phyloP scores from a whole-genome alignment of 2,113 vertebrate genomes.

The Leptodactylus fuscus region DNA sequence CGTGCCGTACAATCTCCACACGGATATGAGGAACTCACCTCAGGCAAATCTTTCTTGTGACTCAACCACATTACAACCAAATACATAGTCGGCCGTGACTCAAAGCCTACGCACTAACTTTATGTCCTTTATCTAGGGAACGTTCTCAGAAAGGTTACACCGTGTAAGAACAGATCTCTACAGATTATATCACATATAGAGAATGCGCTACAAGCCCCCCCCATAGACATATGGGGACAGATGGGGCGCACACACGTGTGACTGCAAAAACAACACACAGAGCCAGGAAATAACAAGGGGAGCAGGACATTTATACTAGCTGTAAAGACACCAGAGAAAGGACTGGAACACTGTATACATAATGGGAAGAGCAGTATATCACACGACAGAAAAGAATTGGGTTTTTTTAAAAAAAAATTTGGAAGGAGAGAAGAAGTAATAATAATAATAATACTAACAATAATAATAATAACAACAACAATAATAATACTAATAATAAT shows the following conservation, averaged over 20 bases:
- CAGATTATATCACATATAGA: background rate
- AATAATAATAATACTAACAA: too few relatives aligned
- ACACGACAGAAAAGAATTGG: too few relatives aligned
- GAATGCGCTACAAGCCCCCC: background rate
- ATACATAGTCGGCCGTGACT: conserved; percentile 24
- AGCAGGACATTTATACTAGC: background rate
- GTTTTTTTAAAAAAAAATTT: too few relatives aligned
- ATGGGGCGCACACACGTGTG: background rate
- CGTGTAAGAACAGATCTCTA: background rate
- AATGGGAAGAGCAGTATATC: too few relatives aligned
- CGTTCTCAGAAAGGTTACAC: conserved; percentile 20
- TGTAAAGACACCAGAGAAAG: background rate
- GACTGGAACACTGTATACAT: too few relatives aligned
- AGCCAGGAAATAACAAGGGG: background rate
- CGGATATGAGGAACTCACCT: conserved; percentile 66
- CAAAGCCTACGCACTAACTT: conserved; percentile 18
- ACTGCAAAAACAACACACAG: background rate
- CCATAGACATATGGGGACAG: background rate
- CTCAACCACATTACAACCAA: conserved; percentile 57
- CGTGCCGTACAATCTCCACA: conserved; percentile 63
- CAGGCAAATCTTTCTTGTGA: conserved; percentile 62
- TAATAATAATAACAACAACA: too few relatives aligned
- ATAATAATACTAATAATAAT: too few relatives aligned
- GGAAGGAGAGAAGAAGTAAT: too few relatives aligned
- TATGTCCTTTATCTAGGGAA: background rate